These are phyloP conservation scores for Berghia stephanieae DNA, from an alignment of 1,140 invertebrate genomes.

Conservation along the genomic window DNA sequence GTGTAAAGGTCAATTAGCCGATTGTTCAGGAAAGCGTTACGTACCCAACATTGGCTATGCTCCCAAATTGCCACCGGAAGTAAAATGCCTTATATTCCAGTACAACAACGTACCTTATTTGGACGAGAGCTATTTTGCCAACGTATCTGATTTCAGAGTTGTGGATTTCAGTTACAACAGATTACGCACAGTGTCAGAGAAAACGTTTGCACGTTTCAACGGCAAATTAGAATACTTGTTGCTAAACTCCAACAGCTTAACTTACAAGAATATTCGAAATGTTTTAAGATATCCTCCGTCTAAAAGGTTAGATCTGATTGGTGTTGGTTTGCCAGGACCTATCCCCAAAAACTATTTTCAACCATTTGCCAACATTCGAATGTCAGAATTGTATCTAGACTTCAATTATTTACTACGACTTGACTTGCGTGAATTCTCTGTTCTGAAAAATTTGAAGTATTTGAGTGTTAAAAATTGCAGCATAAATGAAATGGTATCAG, in stretches of 20 bases:
- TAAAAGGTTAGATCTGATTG: slow-evolving; percentile 6
- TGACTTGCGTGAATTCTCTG: slow-evolving; percentile 8
- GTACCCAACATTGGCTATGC: slow-evolving; percentile 6
- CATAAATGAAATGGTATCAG: not conserved
- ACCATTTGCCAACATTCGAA: not conserved
- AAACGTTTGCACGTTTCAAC: slow-evolving; percentile 16
- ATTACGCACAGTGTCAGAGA: not conserved
- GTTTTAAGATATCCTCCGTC: slow-evolving; percentile 1
- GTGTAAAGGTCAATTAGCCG: not conserved
- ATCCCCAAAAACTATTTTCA: not conserved
- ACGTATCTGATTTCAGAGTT: not conserved
- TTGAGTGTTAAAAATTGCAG: not conserved
- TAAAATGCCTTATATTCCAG: slow-evolving; percentile 1
- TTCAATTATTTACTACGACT: slow-evolving; percentile 3
- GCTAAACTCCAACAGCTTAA: not conserved
- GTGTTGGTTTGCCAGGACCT: not conserved
- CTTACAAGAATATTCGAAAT: not conserved
- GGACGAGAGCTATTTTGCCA: slow-evolving; percentile 21
- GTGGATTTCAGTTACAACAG: slow-evolving; percentile 14
- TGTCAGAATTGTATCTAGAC: slow-evolving; percentile 1
- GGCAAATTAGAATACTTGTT: slow-evolving; percentile 13
- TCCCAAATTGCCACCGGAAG: not conserved
- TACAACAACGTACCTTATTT: slow-evolving; percentile 11
- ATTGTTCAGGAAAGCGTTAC: slow-evolving; percentile 11
- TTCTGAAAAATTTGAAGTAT: not conserved